Percentiles rank a stretch among this genome's conserved stretches.
phyloP scores from a whole-genome alignment of 1,140 invertebrate species.

The Amyelois transitella region DNA sequence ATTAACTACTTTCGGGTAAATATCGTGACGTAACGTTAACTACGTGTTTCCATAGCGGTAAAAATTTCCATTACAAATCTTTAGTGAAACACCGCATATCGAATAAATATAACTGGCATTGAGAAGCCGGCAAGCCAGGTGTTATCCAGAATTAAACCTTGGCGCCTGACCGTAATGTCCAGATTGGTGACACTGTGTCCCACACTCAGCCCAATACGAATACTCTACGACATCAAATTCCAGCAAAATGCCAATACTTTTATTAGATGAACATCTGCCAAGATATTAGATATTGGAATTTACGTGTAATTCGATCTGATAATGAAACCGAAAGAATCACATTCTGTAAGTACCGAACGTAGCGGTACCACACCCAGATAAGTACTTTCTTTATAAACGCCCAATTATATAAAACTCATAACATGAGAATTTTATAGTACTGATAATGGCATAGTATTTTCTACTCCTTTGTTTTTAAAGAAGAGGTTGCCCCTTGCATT shows the following conservation, averaged over 20 bases:
- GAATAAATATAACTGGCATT: slow-evolving; percentile 17
- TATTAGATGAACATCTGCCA: neutral
- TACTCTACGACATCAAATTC: slow-evolving; percentile 4
- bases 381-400: no score
- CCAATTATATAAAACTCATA: no score
- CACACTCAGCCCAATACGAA: neutral
- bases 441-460: no score
- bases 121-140: slow-evolving; percentile 27
- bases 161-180: slow-evolving; percentile 24
- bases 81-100: neutral
- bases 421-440: no score
- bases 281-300: no score
- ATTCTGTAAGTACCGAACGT: no score
- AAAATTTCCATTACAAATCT: neutral
- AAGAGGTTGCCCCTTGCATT: no score
- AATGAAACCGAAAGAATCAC: no score
- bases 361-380: no score
- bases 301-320: no score
- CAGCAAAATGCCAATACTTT: neutral
- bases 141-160: slow-evolving; percentile 39
- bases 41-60: neutral
- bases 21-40: neutral
- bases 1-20: neutral
- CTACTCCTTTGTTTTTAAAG: no score
- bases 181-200: slow-evolving; percentile 15